A percentile compares a stretch with the other conserved stretches of the same genome.
Conservation (phyloP, 1,140 invertebrate species). For the Thaumetopoea pityocampa region DNA sequence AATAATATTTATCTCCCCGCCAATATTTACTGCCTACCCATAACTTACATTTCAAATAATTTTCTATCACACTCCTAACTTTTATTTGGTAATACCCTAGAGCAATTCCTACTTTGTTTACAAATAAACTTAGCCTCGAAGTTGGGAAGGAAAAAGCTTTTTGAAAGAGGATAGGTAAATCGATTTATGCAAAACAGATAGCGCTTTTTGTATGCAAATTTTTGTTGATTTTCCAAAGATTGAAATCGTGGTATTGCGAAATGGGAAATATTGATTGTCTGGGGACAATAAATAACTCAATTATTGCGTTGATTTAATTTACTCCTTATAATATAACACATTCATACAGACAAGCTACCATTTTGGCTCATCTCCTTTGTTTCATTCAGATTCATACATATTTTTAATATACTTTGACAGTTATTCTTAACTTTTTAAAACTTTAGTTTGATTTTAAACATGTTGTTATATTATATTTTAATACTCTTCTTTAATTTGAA, state of each 20-base stretch:
- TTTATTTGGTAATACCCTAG: conserved; percentile 70
- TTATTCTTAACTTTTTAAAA: too few species aligned
- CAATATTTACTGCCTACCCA: conserved; percentile 28
- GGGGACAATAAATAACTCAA: conserved; percentile 28
- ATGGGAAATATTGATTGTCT: conserved; percentile 49
- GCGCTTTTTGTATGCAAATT: conserved; percentile 71
- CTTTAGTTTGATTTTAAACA: too few species aligned
- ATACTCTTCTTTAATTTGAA: too few species aligned
- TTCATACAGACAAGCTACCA: too few species aligned
- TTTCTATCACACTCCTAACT: conserved; percentile 38
- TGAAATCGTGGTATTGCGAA: conserved; percentile 59
- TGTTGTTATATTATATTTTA: too few species aligned
- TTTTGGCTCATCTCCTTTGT: too few species aligned
- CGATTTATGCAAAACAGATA: conserved; percentile 71
- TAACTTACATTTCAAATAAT: conserved; percentile 35
- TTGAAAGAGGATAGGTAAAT: conserved; percentile 69
- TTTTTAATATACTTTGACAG: too few species aligned
- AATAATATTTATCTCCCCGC: conserved; percentile 5
- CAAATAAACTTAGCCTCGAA: conserved; percentile 67
- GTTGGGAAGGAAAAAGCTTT: conserved; percentile 61
- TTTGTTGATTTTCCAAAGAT: conserved; percentile 67
- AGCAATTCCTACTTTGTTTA: conserved; percentile 69
- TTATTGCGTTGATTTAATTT: too few species aligned
- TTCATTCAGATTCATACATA: too few species aligned
- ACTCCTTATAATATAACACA: not conserved